These are phyloP conservation scores for Ochotona princeps DNA, from an alignment of 2,113 vertebrate species.

Conservation along the genomic window DNA sequence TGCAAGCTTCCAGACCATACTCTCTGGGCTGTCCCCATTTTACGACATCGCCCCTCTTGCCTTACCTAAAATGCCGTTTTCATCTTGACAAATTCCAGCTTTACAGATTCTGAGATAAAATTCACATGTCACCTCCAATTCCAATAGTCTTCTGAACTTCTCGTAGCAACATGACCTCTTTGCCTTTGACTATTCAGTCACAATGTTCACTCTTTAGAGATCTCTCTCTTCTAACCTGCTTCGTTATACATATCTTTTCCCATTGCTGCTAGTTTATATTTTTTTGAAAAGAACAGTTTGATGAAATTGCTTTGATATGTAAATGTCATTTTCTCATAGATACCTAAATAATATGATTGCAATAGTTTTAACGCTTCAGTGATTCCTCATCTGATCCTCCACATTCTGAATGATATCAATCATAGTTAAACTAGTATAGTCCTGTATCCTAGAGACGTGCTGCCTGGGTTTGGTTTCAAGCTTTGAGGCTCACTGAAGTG, in stretches of 20 bases:
- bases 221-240: neutral
- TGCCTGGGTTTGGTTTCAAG: neutral
- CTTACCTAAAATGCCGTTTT: neutral
- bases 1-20: neutral
- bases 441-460: neutral
- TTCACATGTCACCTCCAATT: neutral
- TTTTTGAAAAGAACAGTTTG: neutral
- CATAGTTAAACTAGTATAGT: neutral
- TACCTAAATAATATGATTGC: neutral
- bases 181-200: neutral
- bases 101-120: neutral
- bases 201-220: neutral
- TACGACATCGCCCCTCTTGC: neutral
- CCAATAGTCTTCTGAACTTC: neutral
- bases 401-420: neutral
- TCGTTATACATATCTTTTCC: neutral
- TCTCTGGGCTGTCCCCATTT: neutral
- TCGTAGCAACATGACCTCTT: neutral
- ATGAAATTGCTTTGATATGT: neutral
- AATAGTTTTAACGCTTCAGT: neutral
- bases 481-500: neutral
- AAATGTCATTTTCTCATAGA: neutral
- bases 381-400: neutral
- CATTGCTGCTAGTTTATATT: neutral
- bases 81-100: neutral